Conservation (phyloP, 2,888 invertebrate species). For the Drosophila hamatofila region DNA sequence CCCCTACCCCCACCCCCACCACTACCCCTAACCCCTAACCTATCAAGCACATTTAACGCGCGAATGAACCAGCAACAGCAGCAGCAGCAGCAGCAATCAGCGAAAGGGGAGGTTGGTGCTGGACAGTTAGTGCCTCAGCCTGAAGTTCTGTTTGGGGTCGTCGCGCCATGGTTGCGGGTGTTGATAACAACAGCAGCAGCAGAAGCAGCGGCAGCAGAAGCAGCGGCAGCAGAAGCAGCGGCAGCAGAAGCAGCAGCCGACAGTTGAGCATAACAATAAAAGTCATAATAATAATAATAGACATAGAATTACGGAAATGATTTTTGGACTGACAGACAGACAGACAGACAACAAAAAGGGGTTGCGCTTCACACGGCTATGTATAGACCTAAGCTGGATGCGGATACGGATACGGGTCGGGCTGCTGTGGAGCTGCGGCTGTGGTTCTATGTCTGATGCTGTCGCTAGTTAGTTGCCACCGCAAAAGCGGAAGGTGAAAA, state of each 20-base stretch:
- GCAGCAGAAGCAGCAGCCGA: slow-evolving; percentile 25
- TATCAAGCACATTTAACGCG: slow-evolving; percentile 67
- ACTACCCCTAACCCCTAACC: slow-evolving; percentile 2
- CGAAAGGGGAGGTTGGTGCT: slow-evolving; percentile 46
- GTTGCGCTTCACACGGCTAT: slow-evolving; percentile 67
- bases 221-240: slow-evolving; percentile 34
- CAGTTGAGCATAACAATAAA: slow-evolving; percentile 75
- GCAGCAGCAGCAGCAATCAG: slow-evolving; percentile 47
- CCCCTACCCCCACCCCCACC: slow-evolving; percentile 4
- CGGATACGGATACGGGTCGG: slow-evolving; percentile 26
- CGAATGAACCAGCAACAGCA: slow-evolving; percentile 61
- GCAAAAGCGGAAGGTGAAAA: slow-evolving; percentile 82
- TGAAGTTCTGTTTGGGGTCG: slow-evolving; percentile 54
- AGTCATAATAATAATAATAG: slow-evolving; percentile 81
- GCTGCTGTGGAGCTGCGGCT: slow-evolving; percentile 6
- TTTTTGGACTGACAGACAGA: slow-evolving; percentile 51
- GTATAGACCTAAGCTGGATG: slow-evolving; percentile 10
- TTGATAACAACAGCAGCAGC: slow-evolving; percentile 52
- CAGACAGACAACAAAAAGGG: slow-evolving; percentile 24
- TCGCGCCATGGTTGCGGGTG: slow-evolving; percentile 55
- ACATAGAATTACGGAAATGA: slow-evolving; percentile 74
- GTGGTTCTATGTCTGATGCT: slow-evolving; percentile 2
- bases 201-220: slow-evolving; percentile 30
- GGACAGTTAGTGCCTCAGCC: slow-evolving; percentile 48
- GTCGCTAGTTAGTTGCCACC: slow-evolving; percentile 37